Base-by-base conservation (phyloP, 37 sponge, comb jelly and placozoan species). In the Beroe forskalii region DNA sequence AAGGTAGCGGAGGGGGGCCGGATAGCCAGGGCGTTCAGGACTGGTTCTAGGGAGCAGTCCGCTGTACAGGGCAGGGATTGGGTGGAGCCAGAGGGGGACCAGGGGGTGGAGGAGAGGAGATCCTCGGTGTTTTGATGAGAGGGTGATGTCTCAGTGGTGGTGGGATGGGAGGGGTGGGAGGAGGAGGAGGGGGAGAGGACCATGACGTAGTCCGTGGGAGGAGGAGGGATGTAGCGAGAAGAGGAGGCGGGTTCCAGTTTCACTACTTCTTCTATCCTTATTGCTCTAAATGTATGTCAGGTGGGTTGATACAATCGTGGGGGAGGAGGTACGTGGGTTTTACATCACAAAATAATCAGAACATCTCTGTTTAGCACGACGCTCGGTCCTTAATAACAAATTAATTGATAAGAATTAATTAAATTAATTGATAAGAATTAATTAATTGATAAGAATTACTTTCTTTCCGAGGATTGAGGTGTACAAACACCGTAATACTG, bases 21-120 rank as follows among this genome's bases (percentile, higher is more conserved):
- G 35, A 69, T 69, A 35, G 72, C 35, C 38, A 69, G 72, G 12
- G 72, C 72, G 72, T 69, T 69, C 37, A 69, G 27, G 38, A 32
- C 72, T 2, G 72, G 72, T 69, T 69, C 72, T 2, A 69, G 35
- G 14, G 72, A 69, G 19, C 72, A 69, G 17, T 69, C 72, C 72
- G 72, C 72, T 2, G 72, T 69, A 17, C 72, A 69, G 36, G 72
- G 72, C 17, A 69, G 72, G 32, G 37, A 33, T 36, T 69, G 72
- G 4, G 72, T 69, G 37, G 72, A 69, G 35, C 72, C 72, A 17
- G 72, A 69, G 37, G 72, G 72, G 38, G 72, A 69, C 72, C 72
- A 69, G 12, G 55, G 55, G 55, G 55, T 17, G 55, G 12, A 17
- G 55, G 55, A 48, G 55, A 48, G 55, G 12, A 48, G 12, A 48